phyloP scores from a whole-genome alignment of 2,113 vertebrate species.

The Channa argus region DNA sequence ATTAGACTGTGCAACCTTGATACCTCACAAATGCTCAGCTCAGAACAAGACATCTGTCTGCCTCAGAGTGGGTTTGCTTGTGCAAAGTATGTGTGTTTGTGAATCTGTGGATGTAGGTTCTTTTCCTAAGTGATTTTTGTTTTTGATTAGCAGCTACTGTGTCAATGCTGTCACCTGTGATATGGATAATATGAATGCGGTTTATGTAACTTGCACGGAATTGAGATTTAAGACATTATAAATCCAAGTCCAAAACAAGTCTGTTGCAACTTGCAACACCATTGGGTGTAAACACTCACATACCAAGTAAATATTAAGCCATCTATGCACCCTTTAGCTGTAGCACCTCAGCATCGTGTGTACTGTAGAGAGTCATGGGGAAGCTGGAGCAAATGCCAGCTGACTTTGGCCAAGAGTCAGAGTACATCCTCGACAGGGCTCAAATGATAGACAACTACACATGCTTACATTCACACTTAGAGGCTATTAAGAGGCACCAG shows the following conservation, averaged over 20 bases:
- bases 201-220: not conserved
- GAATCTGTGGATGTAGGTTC: too few species aligned
- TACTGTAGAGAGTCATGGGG: too few species aligned
- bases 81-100: not conserved
- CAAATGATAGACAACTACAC: too few species aligned
- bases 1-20: slow-evolving; percentile 41
- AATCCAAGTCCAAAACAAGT: not conserved
- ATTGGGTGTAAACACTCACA: not conserved
- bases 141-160: too few species aligned
- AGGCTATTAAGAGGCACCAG: too few species aligned
- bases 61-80: not conserved
- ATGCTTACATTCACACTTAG: too few species aligned
- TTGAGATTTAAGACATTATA: not conserved
- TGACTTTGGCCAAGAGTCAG: too few species aligned
- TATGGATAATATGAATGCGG: not conserved
- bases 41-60: slow-evolving; percentile 38
- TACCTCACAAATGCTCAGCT: slow-evolving; percentile 34
- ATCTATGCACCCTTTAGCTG: not conserved
- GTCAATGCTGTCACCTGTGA: not conserved
- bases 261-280: not conserved
- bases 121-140: too few species aligned
- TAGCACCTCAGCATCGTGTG: too few species aligned
- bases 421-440: too few species aligned
- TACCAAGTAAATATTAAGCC: not conserved
- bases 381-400: too few species aligned